Base-by-base conservation (phyloP, 2,797 vertebrate genomes). In the Liasis olivaceus region DNA sequence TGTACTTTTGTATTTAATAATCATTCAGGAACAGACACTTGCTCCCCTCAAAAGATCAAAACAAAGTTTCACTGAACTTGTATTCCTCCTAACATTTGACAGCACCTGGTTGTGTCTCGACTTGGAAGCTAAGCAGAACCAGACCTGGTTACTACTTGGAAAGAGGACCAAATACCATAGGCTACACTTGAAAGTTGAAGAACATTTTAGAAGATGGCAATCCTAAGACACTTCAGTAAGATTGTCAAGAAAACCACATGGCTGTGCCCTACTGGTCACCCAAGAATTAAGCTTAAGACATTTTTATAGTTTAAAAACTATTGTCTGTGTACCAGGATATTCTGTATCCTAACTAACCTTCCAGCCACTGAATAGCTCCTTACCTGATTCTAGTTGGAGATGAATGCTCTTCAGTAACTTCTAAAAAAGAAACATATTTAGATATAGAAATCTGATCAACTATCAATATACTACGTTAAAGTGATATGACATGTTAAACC, bases 331-430 rank as follows among this genome's bases (percentile, higher is more conserved):
- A 88, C 13, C 22, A 42, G 8, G 56, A 4, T n/a, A 85, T 89
- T 72, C 24, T 28, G 3, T 5, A 54, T 14, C 14, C 36, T 1
- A 31, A 26, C 17, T 14, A n/a, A 15, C 58, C 6, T 77, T 84
- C 58, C 42, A 84, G 22, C 11, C 17, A 47, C 11, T 62, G 58
- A 20, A n/a, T 0, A 84, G 0, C 47, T 63, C 95, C 96, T 96
- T 96, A 98, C 98, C 98, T 98, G 96, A 97, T 94, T 96, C 96
- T 97, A 93, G 96, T 91, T 92, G 97, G 96, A 94, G 97, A 97
- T n/a, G 94, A 97, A 95, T 93, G 98, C 56, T 98, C 97, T 94
- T 98, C 98, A 93, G 96, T 94, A 95, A 97, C 96, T 94, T 97
- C 98, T 98, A 95, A 95, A 96, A 84, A 77, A 60, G n/a, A 58